Evolutionary conservation across 2,797 vertebrate species (phyloP).

Genomic region (Amblyopsis hoosieri): DNA sequence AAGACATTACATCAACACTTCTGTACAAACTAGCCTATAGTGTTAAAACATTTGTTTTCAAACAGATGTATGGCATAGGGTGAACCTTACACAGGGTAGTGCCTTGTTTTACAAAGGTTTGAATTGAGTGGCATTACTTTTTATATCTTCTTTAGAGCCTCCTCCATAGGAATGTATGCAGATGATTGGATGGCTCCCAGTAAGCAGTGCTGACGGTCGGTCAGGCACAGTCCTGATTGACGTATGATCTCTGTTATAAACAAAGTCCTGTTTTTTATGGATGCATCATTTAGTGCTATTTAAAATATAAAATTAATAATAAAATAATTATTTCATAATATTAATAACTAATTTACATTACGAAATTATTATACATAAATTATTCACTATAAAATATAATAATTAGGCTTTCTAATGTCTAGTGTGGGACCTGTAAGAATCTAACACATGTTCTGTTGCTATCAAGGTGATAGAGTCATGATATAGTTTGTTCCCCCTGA

Average conservation of each 20-base stretch:
- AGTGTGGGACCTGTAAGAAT: too few relatives aligned
- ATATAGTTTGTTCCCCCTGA: too few relatives aligned
- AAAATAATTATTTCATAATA: neutral
- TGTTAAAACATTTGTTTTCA: neutral
- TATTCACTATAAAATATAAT: too few relatives aligned
- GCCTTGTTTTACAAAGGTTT: neutral
- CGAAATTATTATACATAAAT: too few relatives aligned
- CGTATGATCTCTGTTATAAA: slow-evolving; percentile 11
- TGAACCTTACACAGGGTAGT: slow-evolving; percentile 1
- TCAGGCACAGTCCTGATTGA: slow-evolving; percentile 14
- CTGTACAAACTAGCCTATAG: slow-evolving; percentile 19
- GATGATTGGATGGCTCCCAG: slow-evolving; percentile 20
- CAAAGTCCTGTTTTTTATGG: neutral
- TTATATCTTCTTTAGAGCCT: slow-evolving; percentile 4
- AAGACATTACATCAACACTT: slow-evolving; percentile 11
- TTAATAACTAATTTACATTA: neutral
- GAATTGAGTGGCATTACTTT: slow-evolving; percentile 16
- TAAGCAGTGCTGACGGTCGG: slow-evolving; percentile 21
- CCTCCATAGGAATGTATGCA: slow-evolving; percentile 22
- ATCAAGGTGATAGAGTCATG: too few relatives aligned
- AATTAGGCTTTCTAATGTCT: too few relatives aligned
- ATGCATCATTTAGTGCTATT: neutral
- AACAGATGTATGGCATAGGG: slow-evolving; percentile 10
- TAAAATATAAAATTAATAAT: neutral
- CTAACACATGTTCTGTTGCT: too few relatives aligned